Conservation (phyloP, 2,797 vertebrate species). For the Gila robusta region DNA sequence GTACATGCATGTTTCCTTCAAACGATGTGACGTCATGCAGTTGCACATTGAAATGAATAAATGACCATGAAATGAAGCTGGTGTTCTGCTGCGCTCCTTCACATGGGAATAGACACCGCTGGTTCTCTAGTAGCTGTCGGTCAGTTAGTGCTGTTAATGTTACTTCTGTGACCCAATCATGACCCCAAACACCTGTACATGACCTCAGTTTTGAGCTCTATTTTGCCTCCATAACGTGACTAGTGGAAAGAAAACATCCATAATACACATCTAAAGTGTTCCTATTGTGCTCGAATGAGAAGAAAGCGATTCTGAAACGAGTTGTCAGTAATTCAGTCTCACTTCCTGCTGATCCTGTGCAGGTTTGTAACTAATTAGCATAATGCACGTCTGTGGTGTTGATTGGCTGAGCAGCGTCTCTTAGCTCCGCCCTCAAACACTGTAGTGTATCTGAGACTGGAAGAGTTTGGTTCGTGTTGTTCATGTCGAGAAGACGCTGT, state of each 20-base stretch:
- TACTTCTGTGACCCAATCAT: too few species aligned
- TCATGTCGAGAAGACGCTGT: background rate
- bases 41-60: conserved; percentile 97
- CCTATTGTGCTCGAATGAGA: background rate
- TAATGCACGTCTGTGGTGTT: background rate
- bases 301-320: background rate
- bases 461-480: background rate
- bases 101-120: background rate
- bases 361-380: background rate
- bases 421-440: background rate
- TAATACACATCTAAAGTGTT: background rate
- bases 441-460: background rate
- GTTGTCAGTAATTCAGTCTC: too few species aligned
- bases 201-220: background rate
- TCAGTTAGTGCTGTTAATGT: too few species aligned
- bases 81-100: conserved; percentile 22
- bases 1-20: conserved; percentile 92
- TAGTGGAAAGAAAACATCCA: background rate
- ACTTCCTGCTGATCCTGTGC: too few species aligned
- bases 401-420: background rate
- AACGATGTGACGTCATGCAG: conserved; percentile 87
- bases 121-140: background rate
- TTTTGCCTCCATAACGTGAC: background rate
- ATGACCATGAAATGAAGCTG: conserved; percentile 61
- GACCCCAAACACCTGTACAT: too few species aligned